Conservation (phyloP, 2,888 invertebrate species). For the Caenorhabditis sp. region DNA sequence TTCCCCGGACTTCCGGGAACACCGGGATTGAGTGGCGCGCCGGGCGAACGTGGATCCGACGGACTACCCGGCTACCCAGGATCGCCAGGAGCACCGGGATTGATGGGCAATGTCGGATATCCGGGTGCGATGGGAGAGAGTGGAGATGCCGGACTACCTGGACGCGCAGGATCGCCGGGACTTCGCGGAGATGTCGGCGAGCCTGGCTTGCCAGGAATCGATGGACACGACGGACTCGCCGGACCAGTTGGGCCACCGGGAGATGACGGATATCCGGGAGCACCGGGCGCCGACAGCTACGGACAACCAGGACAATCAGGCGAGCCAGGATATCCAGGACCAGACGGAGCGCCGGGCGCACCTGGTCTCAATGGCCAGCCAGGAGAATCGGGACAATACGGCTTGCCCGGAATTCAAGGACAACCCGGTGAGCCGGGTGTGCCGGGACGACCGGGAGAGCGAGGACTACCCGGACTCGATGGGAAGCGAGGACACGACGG, state of each 20-base stretch:
- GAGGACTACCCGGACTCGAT: slow-evolving; percentile 60
- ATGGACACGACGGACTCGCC: slow-evolving; percentile 62
- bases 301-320: slow-evolving; percentile 60
- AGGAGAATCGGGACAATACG: slow-evolving; percentile 61
- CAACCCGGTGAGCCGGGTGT: slow-evolving; percentile 63
- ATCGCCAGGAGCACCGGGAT: slow-evolving; percentile 54
- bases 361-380: slow-evolving; percentile 62
- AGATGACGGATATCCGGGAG: slow-evolving; percentile 57
- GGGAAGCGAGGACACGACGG: slow-evolving; percentile 63
- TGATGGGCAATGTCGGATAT: slow-evolving; percentile 54
- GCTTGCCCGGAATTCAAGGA: slow-evolving; percentile 53
- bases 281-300: slow-evolving; percentile 68
- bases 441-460: slow-evolving; percentile 57
- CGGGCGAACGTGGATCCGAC: slow-evolving; percentile 58
- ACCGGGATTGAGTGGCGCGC: slow-evolving; percentile 59
- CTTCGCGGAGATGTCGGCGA: slow-evolving; percentile 58
- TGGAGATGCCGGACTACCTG: slow-evolving; percentile 65
- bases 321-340: slow-evolving; percentile 54
- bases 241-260: slow-evolving; percentile 69
- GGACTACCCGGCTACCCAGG: slow-evolving; percentile 60
- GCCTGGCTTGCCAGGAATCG: slow-evolving; percentile 56
- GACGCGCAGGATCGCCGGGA: slow-evolving; percentile 61
- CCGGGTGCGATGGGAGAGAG: slow-evolving; percentile 61
- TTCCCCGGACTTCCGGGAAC: slow-evolving; percentile 51
- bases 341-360: slow-evolving; percentile 57